Percentiles rank a stretch among this genome's conserved stretches.
phyloP scores from a whole-genome alignment of 2,888 invertebrate species.

The Temnothorax ravouxi region DNA sequence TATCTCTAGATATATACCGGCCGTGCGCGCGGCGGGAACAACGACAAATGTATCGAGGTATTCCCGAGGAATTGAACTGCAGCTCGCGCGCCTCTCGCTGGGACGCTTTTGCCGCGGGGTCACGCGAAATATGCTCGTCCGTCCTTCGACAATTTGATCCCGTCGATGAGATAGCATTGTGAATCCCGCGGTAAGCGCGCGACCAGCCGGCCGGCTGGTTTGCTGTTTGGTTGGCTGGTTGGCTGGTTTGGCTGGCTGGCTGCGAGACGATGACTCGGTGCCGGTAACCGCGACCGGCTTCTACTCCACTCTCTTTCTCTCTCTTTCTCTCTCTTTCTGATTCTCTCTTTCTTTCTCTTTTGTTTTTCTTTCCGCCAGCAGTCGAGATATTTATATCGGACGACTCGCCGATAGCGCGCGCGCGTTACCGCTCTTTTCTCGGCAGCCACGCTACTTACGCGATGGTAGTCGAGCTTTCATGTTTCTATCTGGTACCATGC shows the following conservation, averaged over 20 bases:
- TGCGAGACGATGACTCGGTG: slow-evolving; percentile 10
- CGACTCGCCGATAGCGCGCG: slow-evolving; percentile 71
- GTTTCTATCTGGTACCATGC: slow-evolving; percentile 61
- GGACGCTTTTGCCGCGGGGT: slow-evolving; percentile 79
- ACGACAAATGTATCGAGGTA: slow-evolving; percentile 85
- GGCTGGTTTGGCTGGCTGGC: slow-evolving; percentile 14
- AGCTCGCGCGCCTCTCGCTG: slow-evolving; percentile 67
- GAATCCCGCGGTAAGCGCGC: slow-evolving; percentile 73
- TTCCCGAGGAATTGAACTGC: slow-evolving; percentile 84
- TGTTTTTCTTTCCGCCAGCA: slow-evolving; percentile 27
- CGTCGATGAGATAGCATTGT: slow-evolving; percentile 84
- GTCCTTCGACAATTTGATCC: slow-evolving; percentile 85
- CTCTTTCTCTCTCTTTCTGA: not conserved
- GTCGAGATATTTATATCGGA: slow-evolving; percentile 82
- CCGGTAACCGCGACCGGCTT: slow-evolving; percentile 50
- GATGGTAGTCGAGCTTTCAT: slow-evolving; percentile 67
- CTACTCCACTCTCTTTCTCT: not conserved
- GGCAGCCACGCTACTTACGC: slow-evolving; percentile 60
- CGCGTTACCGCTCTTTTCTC: slow-evolving; percentile 59
- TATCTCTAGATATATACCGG: slow-evolving; percentile 62
- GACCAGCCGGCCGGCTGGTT: not conserved
- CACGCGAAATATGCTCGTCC: slow-evolving; percentile 85
- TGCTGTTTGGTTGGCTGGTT: not conserved
- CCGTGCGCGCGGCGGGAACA: slow-evolving; percentile 65
- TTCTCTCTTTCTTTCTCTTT: slow-evolving; percentile 33